A percentile compares a stretch with the other conserved stretches of the same genome.
phyloP scores from a whole-genome alignment of 2,888 invertebrate genomes.

The Achlya flavicornis region DNA sequence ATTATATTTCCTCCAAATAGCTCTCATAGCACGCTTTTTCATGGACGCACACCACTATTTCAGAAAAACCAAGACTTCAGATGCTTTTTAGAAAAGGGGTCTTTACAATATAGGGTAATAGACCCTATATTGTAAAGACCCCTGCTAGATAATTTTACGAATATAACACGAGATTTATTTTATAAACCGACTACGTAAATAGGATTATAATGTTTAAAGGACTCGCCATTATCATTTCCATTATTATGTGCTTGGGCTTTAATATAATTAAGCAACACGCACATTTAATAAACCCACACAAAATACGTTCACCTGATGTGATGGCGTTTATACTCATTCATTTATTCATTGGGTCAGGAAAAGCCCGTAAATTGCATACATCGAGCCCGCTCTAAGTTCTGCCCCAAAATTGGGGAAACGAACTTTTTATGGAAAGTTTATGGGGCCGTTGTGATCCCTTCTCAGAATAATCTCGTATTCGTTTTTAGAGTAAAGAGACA shows the following conservation, averaged over 20 bases:
- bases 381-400: constrained; percentile 9
- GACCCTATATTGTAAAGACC: too few species aligned
- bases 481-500: constrained; percentile 12
- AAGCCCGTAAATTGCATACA: constrained; percentile 11
- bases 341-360: constrained; percentile 14
- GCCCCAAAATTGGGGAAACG: constrained; percentile 13
- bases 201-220: too few species aligned
- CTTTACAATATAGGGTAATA: too few species aligned
- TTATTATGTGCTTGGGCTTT: background rate
- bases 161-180: too few species aligned
- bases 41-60: too few species aligned
- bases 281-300: constrained; percentile 3
- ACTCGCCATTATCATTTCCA: background rate
- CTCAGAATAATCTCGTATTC: constrained; percentile 11
- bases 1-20: too few species aligned
- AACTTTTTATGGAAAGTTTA: constrained; percentile 15
- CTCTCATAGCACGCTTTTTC: too few species aligned
- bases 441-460: constrained; percentile 13
- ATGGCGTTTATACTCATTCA: constrained; percentile 12
- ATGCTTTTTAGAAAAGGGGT: too few species aligned
- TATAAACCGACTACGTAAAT: too few species aligned
- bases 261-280: background rate
- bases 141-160: too few species aligned
- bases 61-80: too few species aligned
- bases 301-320: constrained; percentile 6